Evolutionary conservation across 2,797 vertebrate species (phyloP), one percentile per base, ranked within the genome.

Genomic region (Discoglossus pictus): DNA sequence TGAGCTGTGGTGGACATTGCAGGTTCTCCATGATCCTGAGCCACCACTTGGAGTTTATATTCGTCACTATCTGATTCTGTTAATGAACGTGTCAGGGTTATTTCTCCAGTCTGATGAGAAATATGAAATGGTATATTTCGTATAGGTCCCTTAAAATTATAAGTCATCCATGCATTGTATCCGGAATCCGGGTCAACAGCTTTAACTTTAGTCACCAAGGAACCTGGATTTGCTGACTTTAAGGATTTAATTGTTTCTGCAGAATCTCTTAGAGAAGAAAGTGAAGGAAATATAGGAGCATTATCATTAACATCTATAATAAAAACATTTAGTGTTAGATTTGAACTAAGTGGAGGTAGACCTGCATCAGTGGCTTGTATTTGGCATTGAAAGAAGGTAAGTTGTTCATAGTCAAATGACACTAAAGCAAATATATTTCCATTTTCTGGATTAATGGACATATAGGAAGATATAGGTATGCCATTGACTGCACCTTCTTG

Each of bases 71-170:
- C 80, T 12, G 40, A 16, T 2, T 76, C 76, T 11, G 63, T 62
- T 27, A 77, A 17, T 4, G 51, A 25, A 39, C 60, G 38, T 24
- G 50, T 91, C 39, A 89, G 90, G 52, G 85, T 88, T 65, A 93
- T 88, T 70, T 92, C 91, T 20, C 92, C 90, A 8, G 88, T 89
- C 78, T 84, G 75, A 68, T 82, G 88, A 39, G 90, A 89, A 59
- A 92, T 85, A 71, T 88, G 87, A 76, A 92, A 92, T 38, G 89
- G 90, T 15, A 34, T 36, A 46, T 72, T 71, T 0, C 55, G 48
- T 40, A 47, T 17, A 17, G 46, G 60, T 3, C 78, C 52, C 36
- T 53, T 67, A 35, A 82, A 43, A 25, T 80, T 78, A 50, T 77
- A 84, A 1, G 71, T 72, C 46, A 85, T 56, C 81, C 82, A 83